These are phyloP conservation scores for Azorinus chamasolen DNA, from an alignment of 2,888 invertebrate genomes.

Conservation along the genomic window DNA sequence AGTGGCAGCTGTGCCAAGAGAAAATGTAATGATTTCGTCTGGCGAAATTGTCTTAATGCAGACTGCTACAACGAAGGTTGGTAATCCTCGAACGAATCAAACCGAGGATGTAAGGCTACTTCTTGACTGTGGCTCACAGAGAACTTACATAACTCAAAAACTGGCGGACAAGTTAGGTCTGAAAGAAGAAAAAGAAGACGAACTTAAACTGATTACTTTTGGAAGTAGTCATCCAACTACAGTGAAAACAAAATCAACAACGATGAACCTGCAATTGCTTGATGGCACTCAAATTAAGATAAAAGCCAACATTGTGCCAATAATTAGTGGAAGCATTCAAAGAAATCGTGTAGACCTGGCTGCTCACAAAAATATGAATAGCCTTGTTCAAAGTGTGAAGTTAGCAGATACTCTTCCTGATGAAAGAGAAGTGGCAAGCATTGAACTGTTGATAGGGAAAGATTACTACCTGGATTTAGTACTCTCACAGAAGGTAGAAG, in stretches of 20 bases:
- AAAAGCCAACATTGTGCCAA: conserved; percentile 31
- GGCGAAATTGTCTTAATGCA: conserved; percentile 8
- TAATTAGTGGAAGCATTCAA: conserved; percentile 18
- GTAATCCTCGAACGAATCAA: not conserved
- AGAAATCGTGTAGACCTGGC: conserved; percentile 18
- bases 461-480: too few species aligned
- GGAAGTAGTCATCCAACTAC: conserved; percentile 26
- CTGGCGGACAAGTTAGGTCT: not conserved
- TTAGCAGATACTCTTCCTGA: conserved; percentile 22
- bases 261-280: conserved; percentile 11
- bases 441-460: too few species aligned
- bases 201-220: conserved; percentile 29
- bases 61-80: conserved; percentile 19
- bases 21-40: not conserved
- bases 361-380: not conserved
- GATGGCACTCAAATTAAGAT: conserved; percentile 18
- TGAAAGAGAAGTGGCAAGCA: conserved; percentile 3
- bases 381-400: conserved; percentile 13
- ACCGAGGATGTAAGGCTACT: conserved; percentile 10
- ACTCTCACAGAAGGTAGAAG: too few species aligned
- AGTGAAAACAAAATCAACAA: conserved; percentile 19
- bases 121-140: conserved; percentile 11
- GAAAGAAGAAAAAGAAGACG: conserved; percentile 12
- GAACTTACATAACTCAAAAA: too few species aligned
- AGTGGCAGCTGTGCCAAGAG: too few species aligned